A percentile compares a stretch with the other conserved stretches of the same genome.
Conservation (phyloP, 2,797 vertebrate genomes). For the Telmatherina bonti region DNA sequence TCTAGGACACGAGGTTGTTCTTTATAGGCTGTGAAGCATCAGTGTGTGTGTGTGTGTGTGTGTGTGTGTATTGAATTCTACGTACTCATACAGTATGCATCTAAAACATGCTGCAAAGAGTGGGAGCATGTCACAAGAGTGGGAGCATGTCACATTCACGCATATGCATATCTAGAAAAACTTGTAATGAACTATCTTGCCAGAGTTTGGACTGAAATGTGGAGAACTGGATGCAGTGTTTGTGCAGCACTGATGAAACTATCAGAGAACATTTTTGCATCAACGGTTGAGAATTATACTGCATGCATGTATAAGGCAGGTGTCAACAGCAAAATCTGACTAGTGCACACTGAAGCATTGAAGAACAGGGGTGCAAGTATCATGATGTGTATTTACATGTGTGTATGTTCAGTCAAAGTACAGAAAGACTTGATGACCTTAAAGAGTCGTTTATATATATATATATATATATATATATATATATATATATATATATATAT, state of each 20-base stretch:
- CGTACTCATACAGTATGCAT: slow-evolving; percentile 17
- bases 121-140: neutral
- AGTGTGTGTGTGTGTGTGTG: slow-evolving; percentile 6
- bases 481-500: too few relatives aligned
- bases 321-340: neutral
- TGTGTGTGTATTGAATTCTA: slow-evolving; percentile 20
- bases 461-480: too few relatives aligned
- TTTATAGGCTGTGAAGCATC: slow-evolving; percentile 33
- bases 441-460: too few relatives aligned
- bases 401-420: slow-evolving; percentile 23
- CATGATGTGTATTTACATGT: slow-evolving; percentile 1
- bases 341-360: neutral
- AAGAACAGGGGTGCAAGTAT: slow-evolving; percentile 11
- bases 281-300: neutral
- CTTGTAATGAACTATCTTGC: too few relatives aligned
- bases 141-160: too few relatives aligned
- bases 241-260: neutral
- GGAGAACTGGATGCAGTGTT: too few relatives aligned
- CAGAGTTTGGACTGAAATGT: neutral
- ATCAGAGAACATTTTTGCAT: neutral
- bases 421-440: slow-evolving; percentile 42
- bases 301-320: neutral
- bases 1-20: slow-evolving; percentile 1
- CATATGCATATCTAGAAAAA: too few relatives aligned
- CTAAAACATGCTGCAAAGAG: slow-evolving; percentile 27